These are phyloP conservation scores for Drosophila truncata DNA, from an alignment of 1,140 invertebrate genomes.

Conservation along the genomic window DNA sequence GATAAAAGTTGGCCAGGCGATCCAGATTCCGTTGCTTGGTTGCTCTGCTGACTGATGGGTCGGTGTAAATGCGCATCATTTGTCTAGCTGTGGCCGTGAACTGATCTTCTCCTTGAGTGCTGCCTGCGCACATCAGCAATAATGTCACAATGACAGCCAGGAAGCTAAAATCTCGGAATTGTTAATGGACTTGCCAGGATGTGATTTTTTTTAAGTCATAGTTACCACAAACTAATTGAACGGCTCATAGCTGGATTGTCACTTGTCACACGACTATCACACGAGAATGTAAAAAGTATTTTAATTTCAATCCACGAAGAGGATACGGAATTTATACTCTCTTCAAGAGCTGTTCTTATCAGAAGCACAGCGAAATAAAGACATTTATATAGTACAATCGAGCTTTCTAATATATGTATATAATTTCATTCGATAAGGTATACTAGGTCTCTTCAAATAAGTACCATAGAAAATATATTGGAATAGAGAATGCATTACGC, in stretches of 20 bases:
- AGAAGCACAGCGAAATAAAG: background rate
- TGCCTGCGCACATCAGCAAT: background rate
- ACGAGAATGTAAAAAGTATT: background rate
- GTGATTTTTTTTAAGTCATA: background rate
- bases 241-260: background rate
- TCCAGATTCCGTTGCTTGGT: background rate
- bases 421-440: constrained; percentile 1
- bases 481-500: background rate
- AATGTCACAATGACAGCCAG: background rate
- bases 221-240: constrained; percentile 7
- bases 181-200: background rate
- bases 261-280: background rate
- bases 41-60: background rate
- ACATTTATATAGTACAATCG: background rate
- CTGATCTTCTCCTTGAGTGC: background rate
- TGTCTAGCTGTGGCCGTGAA: background rate
- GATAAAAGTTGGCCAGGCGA: background rate
- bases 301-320: background rate
- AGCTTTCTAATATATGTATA: background rate
- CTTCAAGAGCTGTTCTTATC: background rate
- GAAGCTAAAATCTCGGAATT: background rate
- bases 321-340: background rate
- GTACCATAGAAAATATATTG: background rate
- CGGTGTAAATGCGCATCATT: background rate
- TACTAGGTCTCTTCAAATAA: background rate